Percentiles rank a stretch among this genome's conserved stretches.
Conservation (phyloP, 2,113 vertebrate species). For the Elgaria multicarinata region DNA sequence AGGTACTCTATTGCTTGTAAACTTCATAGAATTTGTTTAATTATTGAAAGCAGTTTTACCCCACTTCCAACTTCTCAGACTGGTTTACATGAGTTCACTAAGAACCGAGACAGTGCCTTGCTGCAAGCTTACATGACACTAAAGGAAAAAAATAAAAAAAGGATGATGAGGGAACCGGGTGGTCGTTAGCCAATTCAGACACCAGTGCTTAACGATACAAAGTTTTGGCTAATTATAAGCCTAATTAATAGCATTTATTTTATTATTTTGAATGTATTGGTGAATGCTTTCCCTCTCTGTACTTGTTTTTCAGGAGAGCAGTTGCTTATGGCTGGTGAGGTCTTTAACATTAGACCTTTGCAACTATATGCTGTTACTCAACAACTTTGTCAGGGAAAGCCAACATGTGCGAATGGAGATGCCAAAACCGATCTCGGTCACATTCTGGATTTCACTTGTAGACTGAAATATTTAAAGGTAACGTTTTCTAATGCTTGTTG, state of each 20-base stretch:
- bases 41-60: neutral
- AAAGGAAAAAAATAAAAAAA: neutral
- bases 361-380: constrained; percentile 93
- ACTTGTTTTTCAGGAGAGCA: constrained; percentile 87
- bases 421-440: constrained; percentile 96
- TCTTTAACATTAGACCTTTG: constrained; percentile 89
- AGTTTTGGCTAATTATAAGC: neutral
- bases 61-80: neutral
- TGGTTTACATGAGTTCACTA: neutral
- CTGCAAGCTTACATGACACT: neutral
- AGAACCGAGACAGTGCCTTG: neutral
- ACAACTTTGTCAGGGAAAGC: constrained; percentile 90
- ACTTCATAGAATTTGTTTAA: neutral
- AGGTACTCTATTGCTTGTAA: constrained; percentile 77
- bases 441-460: constrained; percentile 96
- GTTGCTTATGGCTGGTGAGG: constrained; percentile 89
- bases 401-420: constrained; percentile 91
- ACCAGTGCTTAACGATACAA: neutral
- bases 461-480: constrained; percentile 96
- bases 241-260: neutral
- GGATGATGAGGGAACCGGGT: neutral
- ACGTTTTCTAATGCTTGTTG: neutral
- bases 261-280: neutral
- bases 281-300: neutral
- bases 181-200: neutral